Base-by-base conservation (phyloP, 2,113 vertebrate genomes). In the Petromus typicus region DNA sequence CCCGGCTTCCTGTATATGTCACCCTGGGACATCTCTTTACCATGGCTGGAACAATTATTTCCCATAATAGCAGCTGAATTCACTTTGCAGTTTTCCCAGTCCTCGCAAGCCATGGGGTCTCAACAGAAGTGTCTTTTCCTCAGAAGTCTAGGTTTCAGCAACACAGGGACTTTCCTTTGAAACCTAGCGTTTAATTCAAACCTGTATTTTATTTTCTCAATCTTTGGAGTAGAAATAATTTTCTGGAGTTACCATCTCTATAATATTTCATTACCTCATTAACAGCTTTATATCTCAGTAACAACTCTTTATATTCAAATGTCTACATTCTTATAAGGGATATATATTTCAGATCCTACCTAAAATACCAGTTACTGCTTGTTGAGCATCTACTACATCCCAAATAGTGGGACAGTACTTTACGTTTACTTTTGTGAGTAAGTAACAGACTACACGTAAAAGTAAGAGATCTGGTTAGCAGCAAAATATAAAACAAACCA, bases 271-370 rank as follows among this genome's bases (percentile, higher is more conserved):
- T 63, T 45, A 86, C 3, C 64, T 51, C 7, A 22, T 17, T 84
- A 73, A 75, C 73, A 89, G 81, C 32, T 63, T n/a, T 45, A 25
- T 63, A 69, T 2, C 56, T 90, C 59, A 37, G 27, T 84, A 59
- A 67, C 9, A 45, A 67, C 54, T 95, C 14, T 93, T 91, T 91
- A 57, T 75, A 63, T 61, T 71, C 75, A 79, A 51, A 48, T 73
- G 3, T 86, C 61, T 75, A 9, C 71, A 61, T 73, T 73, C 63
- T 51, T 43, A 30, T 43, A 51, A 63, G 4, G 69, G 25, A 2
- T 40, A 1, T 86, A 11, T 4, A 34, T 57, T 87, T 45, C 45
- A 0, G 43, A 32, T 92, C 51, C 57, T 64, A n/a, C 18, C 9
- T 16, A 25, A 40, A 43, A 27, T 69, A 37, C 73, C 37, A 10